These are phyloP conservation scores for Cactoblastis cactorum DNA, from an alignment of 2,888 invertebrate species.

Conservation along the genomic window DNA sequence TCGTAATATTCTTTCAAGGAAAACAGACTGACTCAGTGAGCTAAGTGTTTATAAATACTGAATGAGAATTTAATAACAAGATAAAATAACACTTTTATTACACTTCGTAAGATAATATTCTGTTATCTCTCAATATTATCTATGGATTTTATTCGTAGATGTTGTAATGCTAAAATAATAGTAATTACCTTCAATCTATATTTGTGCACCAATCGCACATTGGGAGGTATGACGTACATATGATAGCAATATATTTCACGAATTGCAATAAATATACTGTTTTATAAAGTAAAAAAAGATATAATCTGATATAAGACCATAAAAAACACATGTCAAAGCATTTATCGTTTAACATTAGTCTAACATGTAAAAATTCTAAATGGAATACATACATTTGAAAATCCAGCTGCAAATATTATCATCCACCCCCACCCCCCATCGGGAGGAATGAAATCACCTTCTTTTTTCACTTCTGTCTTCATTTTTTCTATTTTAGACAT, in stretches of 20 bases:
- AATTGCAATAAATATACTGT: too few species aligned
- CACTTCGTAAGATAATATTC: not conserved
- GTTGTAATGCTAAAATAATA: not conserved
- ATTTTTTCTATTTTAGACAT: slow-evolving; percentile 47
- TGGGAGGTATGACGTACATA: not conserved
- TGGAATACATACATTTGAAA: slow-evolving; percentile 83
- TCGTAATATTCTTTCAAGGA: too few species aligned
- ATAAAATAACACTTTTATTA: slow-evolving; percentile 33
- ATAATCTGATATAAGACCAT: too few species aligned
- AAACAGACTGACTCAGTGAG: too few species aligned
- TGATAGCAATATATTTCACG: too few species aligned
- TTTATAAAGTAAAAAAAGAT: too few species aligned
- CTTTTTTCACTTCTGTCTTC: slow-evolving; percentile 56
- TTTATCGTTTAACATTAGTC: too few species aligned
- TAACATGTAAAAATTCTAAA: too few species aligned
- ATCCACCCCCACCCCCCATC: slow-evolving; percentile 91
- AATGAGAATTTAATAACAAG: too few species aligned
- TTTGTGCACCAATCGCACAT: not conserved
- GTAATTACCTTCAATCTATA: not conserved
- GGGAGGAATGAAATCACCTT: slow-evolving; percentile 82
- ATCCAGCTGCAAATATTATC: slow-evolving; percentile 84
- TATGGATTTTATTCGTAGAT: not conserved
- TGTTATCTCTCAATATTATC: not conserved
- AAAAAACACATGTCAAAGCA: too few species aligned
- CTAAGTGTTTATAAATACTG: too few species aligned